A percentile compares a stretch with the other conserved stretches of the same genome.
These are phyloP conservation scores for Epistrophe grossulariae DNA, from an alignment of 2,888 invertebrate genomes.

Conservation along the genomic window DNA sequence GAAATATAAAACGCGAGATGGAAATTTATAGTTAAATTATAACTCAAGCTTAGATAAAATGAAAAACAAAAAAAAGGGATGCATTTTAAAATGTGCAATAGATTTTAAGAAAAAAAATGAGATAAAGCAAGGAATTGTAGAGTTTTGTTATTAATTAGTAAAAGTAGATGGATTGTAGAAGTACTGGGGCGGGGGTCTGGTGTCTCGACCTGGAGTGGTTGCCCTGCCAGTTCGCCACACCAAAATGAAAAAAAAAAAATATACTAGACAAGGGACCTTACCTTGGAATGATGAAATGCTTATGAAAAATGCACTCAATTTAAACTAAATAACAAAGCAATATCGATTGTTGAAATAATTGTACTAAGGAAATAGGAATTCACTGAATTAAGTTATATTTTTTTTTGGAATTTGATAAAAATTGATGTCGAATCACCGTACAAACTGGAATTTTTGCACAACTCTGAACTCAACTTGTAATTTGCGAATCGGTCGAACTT, in stretches of 20 bases:
- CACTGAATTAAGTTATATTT: constrained; percentile 2
- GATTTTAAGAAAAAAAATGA: constrained; percentile 10
- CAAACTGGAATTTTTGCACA: constrained; percentile 29
- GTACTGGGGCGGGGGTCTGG: background rate
- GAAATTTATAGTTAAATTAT: constrained; percentile 41
- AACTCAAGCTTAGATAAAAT: constrained; percentile 35
- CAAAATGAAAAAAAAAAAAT: constrained; percentile 15
- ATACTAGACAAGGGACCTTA: constrained; percentile 1
- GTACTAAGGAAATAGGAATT: background rate
- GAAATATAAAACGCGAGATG: constrained; percentile 41
- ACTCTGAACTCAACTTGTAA: constrained; percentile 9
- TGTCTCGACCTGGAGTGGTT: background rate
- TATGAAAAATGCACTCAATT: constrained; percentile 25
- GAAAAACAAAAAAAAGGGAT: constrained; percentile 46
- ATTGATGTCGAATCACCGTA: background rate
- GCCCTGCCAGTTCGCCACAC: constrained; percentile 10
- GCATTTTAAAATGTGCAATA: constrained; percentile 52
- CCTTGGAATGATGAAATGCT: constrained; percentile 56
- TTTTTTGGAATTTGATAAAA: background rate
- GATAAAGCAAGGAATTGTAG: background rate
- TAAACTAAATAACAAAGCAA: constrained; percentile 30
- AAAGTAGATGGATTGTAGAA: background rate
- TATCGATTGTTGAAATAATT: constrained; percentile 1
- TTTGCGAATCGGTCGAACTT: background rate
- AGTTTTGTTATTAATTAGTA: background rate